A percentile compares a stretch with the other conserved stretches of the same genome.
Conservation (phyloP, 2,888 invertebrate genomes). For the Hirtodrosophila histrioides region DNA sequence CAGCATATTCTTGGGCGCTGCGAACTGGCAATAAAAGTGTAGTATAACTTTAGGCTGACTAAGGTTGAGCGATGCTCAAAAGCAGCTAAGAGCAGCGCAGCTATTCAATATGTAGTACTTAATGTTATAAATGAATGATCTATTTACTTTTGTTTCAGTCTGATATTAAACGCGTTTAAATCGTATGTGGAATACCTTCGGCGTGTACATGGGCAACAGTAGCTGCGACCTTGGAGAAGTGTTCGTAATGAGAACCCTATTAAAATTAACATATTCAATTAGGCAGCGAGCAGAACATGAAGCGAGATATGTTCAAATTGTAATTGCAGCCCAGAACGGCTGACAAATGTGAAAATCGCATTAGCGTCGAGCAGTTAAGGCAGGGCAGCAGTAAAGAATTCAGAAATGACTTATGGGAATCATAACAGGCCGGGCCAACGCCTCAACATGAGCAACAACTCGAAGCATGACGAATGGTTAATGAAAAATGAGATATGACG, state of each 20-base stretch:
- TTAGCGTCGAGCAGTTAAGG: slow-evolving; percentile 27
- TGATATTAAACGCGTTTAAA: not conserved
- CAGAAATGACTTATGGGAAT: slow-evolving; percentile 52
- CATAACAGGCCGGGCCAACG: slow-evolving; percentile 52
- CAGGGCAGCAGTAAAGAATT: slow-evolving; percentile 24
- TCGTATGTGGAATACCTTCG: not conserved
- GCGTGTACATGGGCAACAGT: slow-evolving; percentile 11
- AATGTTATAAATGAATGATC: not conserved
- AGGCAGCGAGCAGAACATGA: slow-evolving; percentile 51
- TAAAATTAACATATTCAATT: slow-evolving; percentile 69
- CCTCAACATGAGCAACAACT: slow-evolving; percentile 39
- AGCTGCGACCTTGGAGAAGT: slow-evolving; percentile 30
- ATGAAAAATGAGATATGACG: slow-evolving; percentile 43
- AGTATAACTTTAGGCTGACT: too few species aligned
- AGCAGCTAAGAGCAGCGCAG: too few species aligned
- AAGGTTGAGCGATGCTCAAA: too few species aligned
- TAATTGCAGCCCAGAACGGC: slow-evolving; percentile 54
- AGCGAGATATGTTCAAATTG: slow-evolving; percentile 57
- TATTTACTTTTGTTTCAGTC: not conserved
- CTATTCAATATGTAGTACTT: too few species aligned
- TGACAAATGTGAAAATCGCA: slow-evolving; percentile 49
- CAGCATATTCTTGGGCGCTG: too few species aligned
- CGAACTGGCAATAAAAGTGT: too few species aligned
- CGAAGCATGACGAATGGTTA: slow-evolving; percentile 47
- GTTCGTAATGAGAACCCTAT: slow-evolving; percentile 38